Evolutionary conservation across 2,888 invertebrate genomes (phyloP), one percentile per base, ranked within the genome.

Genomic region (Meandrusa payeni): DNA sequence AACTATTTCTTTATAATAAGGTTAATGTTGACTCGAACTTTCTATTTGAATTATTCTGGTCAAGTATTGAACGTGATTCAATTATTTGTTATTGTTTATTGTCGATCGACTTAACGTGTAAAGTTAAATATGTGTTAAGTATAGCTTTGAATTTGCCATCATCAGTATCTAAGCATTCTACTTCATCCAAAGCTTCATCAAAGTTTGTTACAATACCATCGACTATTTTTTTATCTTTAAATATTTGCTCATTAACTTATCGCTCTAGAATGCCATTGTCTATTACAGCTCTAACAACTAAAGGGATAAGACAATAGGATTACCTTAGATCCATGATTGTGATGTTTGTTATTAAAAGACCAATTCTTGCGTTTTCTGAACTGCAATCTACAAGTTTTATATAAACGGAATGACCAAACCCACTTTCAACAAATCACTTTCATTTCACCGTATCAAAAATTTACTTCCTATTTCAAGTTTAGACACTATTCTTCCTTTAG

Each of bases 291-390:
- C n/a, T n/a, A n/a, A n/a, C n/a, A n/a, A n/a, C n/a, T n/a, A n/a
- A n/a, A n/a, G n/a, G n/a, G n/a, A n/a, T n/a, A n/a, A n/a, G n/a
- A n/a, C n/a, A n/a, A n/a, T n/a, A n/a, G n/a, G 2, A 46, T 51
- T 80, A 83, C 83, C 83, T 82, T 61, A 59, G 47, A 64, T 64
- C 80, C 83, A 83, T 83, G 57, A 52, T 79, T 64, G 55, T 38
- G 44, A 11, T 26, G 12, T 41, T 54, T 53, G 44, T 43, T 41
- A 46, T 52, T 41, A 51, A 41, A 56, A 1, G 17, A 11, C 5
- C 3, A 13, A 20, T 17, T 24, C 9, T 24, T 20, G 9, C 5
- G 1, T 2, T 27, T 22, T 19, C 27, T 32, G 15, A 2, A 2
- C 23, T 6, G 7, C 13, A 6, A 23, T 4, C 7, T 23, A 11